Conservation (phyloP, 2,113 vertebrate species). For the Grantiella picta region DNA sequence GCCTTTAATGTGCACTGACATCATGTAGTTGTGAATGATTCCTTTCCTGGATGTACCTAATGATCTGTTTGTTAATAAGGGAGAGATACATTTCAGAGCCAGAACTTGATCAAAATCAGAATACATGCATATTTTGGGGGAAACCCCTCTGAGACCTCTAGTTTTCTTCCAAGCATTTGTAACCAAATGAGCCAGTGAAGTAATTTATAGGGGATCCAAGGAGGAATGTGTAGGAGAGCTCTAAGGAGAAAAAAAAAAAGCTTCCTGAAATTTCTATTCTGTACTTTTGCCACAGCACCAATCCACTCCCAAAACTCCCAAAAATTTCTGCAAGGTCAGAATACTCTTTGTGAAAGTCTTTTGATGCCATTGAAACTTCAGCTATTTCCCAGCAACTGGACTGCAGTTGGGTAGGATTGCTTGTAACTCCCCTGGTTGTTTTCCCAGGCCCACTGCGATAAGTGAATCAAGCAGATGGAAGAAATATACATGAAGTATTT, state of each 20-base stretch:
- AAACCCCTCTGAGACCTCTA: accelerated
- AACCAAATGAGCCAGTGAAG: background rate
- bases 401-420: background rate
- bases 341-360: background rate
- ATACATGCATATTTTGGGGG: background rate
- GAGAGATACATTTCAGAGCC: background rate
- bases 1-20: background rate
- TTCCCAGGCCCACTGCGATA: background rate
- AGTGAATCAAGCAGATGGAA: background rate
- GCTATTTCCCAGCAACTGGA: background rate
- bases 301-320: background rate
- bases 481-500: background rate
- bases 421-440: background rate
- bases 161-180: background rate
- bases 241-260: background rate
- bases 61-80: background rate
- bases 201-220: background rate
- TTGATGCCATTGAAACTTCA: background rate
- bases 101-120: background rate
- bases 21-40: background rate
- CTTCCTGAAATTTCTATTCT: background rate
- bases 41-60: background rate
- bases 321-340: background rate
- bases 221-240: background rate
- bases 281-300: background rate